These are phyloP conservation scores for zebrafish (Danio rerio) DNA, from an alignment of 2,113 vertebrate genomes.

Conservation along the genomic window DNA sequence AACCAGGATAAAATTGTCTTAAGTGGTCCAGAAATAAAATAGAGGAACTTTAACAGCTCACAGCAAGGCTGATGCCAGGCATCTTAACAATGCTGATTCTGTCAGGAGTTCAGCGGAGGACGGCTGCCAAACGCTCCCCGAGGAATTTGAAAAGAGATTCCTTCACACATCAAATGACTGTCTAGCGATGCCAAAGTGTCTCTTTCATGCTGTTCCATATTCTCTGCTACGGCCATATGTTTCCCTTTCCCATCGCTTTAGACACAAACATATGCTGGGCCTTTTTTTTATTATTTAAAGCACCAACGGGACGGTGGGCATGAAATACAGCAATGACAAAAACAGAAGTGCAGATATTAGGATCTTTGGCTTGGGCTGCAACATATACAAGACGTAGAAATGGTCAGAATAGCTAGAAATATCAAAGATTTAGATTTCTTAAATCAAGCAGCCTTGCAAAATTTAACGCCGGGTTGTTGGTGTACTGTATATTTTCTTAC, in stretches of 20 bases:
- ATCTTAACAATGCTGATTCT: constrained; percentile 33
- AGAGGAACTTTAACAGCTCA: not conserved
- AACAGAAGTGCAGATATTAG: not conserved
- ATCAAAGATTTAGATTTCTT: not conserved
- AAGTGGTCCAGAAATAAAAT: constrained; percentile 18
- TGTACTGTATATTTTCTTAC: too few relatives aligned
- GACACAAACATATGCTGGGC: constrained; percentile 42
- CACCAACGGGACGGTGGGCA: not conserved
- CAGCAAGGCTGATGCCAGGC: constrained; percentile 7
- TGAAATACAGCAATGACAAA: constrained; percentile 1
- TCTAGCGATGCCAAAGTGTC: constrained; percentile 10
- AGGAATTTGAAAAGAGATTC: constrained; percentile 42
- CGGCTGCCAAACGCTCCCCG: constrained; percentile 7
- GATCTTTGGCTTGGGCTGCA: not conserved
- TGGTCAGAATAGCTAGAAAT: too few relatives aligned
- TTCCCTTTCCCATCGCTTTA: not conserved
- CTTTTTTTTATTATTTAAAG: constrained; percentile 34
- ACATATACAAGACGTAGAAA: not conserved
- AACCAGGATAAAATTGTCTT: not conserved
- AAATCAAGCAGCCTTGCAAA: not conserved
- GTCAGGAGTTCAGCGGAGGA: constrained; percentile 39
- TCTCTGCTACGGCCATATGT: constrained; percentile 32
- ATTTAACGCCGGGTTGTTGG: not conserved
- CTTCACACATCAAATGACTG: constrained; percentile 36
- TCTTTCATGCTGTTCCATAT: constrained; percentile 38